Evolutionary conservation across 1,140 invertebrate genomes (phyloP).

Genomic region (Chelonus insularis): DNA sequence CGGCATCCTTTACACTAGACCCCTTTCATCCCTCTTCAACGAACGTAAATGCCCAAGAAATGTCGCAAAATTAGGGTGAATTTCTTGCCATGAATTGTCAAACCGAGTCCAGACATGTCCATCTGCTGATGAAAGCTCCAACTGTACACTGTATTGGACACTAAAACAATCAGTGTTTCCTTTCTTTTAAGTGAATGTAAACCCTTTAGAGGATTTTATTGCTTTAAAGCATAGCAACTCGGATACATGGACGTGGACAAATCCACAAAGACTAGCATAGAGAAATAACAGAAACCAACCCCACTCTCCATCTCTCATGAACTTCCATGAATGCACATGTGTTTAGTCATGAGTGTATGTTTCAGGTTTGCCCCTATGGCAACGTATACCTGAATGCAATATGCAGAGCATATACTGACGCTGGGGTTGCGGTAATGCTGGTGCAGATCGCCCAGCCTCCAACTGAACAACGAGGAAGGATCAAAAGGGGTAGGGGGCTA

Average conservation of each 20-base stretch:
- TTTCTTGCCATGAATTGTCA: not conserved
- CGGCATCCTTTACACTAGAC: not conserved
- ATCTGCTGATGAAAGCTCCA: too few species aligned
- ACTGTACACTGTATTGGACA: too few species aligned
- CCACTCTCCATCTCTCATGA: not conserved
- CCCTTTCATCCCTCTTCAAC: not conserved
- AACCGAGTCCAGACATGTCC: too few species aligned
- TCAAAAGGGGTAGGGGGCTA: not conserved
- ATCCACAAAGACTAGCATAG: too few species aligned
- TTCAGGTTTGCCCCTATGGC: conserved; percentile 8
- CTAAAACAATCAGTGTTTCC: too few species aligned
- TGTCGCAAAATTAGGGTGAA: not conserved
- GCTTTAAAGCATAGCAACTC: not conserved
- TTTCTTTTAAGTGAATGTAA: too few species aligned
- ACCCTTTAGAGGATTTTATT: too few species aligned
- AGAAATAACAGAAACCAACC: not conserved
- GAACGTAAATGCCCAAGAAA: not conserved
- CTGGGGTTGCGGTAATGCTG: conserved; percentile 22
- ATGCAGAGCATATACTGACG: conserved; percentile 26
- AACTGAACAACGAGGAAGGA: not conserved
- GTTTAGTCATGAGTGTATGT: not conserved
- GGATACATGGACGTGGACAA: too few species aligned
- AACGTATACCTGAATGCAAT: conserved; percentile 34
- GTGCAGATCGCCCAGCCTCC: conserved; percentile 9
- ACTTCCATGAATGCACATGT: not conserved